These are phyloP conservation scores for Drosophila barbarae DNA, from an alignment of 2,888 invertebrate genomes.

Conservation along the genomic window DNA sequence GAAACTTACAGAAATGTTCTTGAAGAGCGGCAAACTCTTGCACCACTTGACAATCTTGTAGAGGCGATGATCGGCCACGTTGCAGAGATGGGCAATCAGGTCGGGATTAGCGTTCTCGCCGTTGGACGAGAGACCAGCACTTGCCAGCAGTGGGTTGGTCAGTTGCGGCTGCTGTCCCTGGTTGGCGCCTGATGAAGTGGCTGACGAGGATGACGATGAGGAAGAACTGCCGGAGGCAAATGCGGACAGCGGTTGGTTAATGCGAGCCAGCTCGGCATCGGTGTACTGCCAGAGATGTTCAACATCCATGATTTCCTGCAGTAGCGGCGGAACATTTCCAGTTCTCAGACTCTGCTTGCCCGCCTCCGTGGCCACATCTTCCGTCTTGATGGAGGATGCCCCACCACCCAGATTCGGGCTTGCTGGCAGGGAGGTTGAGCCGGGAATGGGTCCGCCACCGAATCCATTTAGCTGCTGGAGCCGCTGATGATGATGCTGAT, in stretches of 20 bases:
- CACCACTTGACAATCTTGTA: conserved; percentile 99
- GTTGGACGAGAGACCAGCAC: conserved; percentile 80
- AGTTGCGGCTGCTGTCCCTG: conserved; percentile 76
- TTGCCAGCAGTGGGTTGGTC: conserved; percentile 82
- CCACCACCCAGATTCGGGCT: conserved; percentile 76
- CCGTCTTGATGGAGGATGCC: conserved; percentile 80
- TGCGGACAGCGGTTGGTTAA: conserved; percentile 80
- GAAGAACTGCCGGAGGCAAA: conserved; percentile 68
- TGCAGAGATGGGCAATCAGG: conserved; percentile 93
- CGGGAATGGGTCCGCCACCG: conserved; percentile 32
- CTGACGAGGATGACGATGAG: conserved; percentile 46
- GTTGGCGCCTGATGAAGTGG: conserved; percentile 13
- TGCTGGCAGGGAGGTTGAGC: conserved; percentile 56
- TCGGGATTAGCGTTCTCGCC: conserved; percentile 87
- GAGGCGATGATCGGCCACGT: conserved; percentile 95
- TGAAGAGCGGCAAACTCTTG: conserved; percentile 96
- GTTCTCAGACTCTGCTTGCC: conserved; percentile 47
- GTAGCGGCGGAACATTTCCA: conserved; percentile 83
- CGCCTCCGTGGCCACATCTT: conserved; percentile 75
- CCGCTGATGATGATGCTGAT: conserved; percentile 54
- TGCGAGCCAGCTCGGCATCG: conserved; percentile 87
- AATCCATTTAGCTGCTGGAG: conserved; percentile 63
- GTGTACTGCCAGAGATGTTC: conserved; percentile 97
- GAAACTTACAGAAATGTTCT: conserved; percentile 90
- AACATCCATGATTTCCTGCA: conserved; percentile 97